Evolutionary conservation across 2,113 vertebrate genomes (phyloP).

Genomic region (Labeo catla): DNA sequence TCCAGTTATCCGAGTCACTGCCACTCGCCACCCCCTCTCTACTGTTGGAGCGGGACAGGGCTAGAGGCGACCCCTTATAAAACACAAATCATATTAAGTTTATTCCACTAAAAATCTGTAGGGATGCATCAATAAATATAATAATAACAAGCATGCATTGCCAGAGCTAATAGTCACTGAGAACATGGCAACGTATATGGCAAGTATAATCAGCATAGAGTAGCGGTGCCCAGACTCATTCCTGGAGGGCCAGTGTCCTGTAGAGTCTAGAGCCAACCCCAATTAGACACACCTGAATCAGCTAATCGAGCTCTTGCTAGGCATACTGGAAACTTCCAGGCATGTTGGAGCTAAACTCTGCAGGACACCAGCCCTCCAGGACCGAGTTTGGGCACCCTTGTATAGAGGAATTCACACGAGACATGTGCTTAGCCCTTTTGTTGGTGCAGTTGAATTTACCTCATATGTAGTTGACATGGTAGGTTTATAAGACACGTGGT

Average conservation of each 20-base stretch:
- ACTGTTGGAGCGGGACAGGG: constrained; percentile 89
- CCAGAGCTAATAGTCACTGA: not conserved
- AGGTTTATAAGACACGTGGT: constrained; percentile 94
- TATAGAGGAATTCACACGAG: not conserved
- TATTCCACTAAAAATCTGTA: not conserved
- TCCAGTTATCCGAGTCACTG: constrained; percentile 96
- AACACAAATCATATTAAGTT: constrained; percentile 19
- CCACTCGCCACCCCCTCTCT: constrained; percentile 89
- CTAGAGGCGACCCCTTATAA: constrained; percentile 85
- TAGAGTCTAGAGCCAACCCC: no score
- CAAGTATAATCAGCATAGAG: no score
- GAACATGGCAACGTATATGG: not conserved
- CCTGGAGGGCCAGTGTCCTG: no score
- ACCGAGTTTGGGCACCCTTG: no score
- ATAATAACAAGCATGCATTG: not conserved
- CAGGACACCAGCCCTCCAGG: no score
- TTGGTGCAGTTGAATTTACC: constrained; percentile 29
- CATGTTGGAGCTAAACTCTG: no score
- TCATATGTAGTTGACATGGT: constrained; percentile 57
- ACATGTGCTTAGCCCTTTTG: not conserved
- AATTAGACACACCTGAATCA: no score
- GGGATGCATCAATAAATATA: not conserved
- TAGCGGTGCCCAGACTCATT: no score
- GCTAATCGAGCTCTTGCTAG: no score
- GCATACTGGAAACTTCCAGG: no score